phyloP scores from a whole-genome alignment of 2,888 invertebrate genomes.

The Gortyna flavago region DNA sequence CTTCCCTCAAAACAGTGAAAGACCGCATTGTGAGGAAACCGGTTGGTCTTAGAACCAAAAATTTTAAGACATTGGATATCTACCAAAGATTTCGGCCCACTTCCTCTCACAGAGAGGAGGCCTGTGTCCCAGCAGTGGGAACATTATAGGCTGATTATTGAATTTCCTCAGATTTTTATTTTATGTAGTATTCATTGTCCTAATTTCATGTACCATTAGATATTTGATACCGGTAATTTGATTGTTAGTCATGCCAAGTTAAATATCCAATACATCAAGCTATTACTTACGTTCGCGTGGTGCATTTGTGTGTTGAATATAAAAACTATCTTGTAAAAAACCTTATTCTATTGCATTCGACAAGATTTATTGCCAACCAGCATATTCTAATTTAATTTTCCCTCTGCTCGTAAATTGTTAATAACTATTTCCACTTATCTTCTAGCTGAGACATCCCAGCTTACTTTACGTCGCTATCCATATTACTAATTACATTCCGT shows the following conservation, averaged over 20 bases:
- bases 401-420: slow-evolving; percentile 36
- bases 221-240: neutral
- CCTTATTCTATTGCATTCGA: slow-evolving; percentile 9
- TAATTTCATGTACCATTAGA: slow-evolving; percentile 20
- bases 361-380: slow-evolving; percentile 47
- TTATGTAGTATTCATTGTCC: neutral
- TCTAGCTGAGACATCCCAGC: slow-evolving; percentile 28
- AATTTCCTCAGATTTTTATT: no score
- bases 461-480: slow-evolving; percentile 38
- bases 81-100: no score
- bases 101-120: no score
- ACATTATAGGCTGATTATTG: no score
- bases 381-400: slow-evolving; percentile 45
- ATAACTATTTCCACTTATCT: slow-evolving; percentile 59
- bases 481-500: slow-evolving; percentile 54
- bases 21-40: no score
- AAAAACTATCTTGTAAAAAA: neutral
- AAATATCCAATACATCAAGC: no score
- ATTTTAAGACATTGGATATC: no score
- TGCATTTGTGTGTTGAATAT: neutral
- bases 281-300: no score
- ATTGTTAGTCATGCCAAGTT: neutral
- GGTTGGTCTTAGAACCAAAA: no score
- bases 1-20: no score
- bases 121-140: no score